phyloP scores from a whole-genome alignment of 2,113 vertebrate species.

The Perognathus longimembris region DNA sequence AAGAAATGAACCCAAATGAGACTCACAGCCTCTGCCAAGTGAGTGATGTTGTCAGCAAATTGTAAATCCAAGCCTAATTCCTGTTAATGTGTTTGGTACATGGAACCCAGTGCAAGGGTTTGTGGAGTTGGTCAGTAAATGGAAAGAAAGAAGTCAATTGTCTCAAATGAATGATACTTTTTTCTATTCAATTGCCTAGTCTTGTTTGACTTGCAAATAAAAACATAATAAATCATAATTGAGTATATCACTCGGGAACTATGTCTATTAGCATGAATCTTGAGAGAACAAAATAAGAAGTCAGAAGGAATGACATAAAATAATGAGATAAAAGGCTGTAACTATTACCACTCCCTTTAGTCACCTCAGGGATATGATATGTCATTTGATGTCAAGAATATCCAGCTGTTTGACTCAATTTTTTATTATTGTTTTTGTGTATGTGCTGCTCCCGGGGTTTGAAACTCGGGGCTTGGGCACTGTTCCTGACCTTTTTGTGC shows the following conservation, averaged over 20 bases:
- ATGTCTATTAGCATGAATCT: neutral
- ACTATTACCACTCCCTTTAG: neutral
- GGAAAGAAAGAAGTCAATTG: neutral
- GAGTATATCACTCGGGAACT: neutral
- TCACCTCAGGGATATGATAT: neutral
- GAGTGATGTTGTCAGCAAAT: conserved; percentile 2
- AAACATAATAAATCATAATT: conserved; percentile 33
- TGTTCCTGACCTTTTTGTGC: no score
- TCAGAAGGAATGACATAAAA: neutral
- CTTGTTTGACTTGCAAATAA: conserved; percentile 28
- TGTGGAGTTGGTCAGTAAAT: neutral
- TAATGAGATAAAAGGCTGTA: neutral
- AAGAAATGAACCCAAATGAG: conserved; percentile 12
- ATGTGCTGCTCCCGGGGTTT: no score
- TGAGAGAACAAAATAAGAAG: neutral
- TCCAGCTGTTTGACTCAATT: conserved; percentile 46
- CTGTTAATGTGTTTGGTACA: neutral
- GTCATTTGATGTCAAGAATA: conserved; percentile 56
- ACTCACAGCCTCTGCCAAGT: neutral
- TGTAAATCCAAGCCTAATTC: neutral
- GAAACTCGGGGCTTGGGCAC: no score
- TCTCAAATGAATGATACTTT: neutral
- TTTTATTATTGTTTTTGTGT: neutral
- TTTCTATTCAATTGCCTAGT: neutral
- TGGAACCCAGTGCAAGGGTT: neutral